Evolutionary conservation across 2,797 vertebrate genomes (phyloP).

Genomic region (Stomatorhinus walkeri): DNA sequence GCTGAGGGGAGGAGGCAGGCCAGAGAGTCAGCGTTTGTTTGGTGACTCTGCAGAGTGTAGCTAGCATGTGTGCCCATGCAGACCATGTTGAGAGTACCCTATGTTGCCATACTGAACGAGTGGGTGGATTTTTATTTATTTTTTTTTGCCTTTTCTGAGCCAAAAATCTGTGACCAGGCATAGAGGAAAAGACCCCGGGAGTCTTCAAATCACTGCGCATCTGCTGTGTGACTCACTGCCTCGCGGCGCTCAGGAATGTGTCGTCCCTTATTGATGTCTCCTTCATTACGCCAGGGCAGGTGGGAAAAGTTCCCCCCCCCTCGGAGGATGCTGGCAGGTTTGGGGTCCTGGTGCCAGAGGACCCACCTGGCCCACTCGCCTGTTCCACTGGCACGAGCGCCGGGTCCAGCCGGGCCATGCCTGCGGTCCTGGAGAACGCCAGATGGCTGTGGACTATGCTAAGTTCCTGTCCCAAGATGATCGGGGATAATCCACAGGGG

Average conservation of each 20-base stretch:
- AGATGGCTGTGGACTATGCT: slow-evolving; percentile 17
- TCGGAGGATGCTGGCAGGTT: not conserved
- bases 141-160: not conserved
- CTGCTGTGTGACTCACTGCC: slow-evolving; percentile 2
- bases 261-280: slow-evolving; percentile 12
- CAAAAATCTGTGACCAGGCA: not conserved
- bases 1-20: not conserved
- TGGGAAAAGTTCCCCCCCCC: slow-evolving; percentile 14
- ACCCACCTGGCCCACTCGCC: slow-evolving; percentile 20
- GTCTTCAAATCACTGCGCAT: slow-evolving; percentile 6
- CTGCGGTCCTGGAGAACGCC: not conserved
- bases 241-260: not conserved
- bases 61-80: not conserved
- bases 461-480: slow-evolving; percentile 13
- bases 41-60: slow-evolving; percentile 30
- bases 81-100: not conserved
- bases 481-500: not conserved
- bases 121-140: not conserved
- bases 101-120: not conserved
- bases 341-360: not conserved
- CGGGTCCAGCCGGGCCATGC: not conserved
- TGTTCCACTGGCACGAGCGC: slow-evolving; percentile 2
- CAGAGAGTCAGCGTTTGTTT: slow-evolving; percentile 8
- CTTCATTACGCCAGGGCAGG: slow-evolving; percentile 11
- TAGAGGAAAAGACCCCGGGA: not conserved